Evolutionary conservation across 2,113 vertebrate species (phyloP).

Genomic region (Tetrax tetrax): DNA sequence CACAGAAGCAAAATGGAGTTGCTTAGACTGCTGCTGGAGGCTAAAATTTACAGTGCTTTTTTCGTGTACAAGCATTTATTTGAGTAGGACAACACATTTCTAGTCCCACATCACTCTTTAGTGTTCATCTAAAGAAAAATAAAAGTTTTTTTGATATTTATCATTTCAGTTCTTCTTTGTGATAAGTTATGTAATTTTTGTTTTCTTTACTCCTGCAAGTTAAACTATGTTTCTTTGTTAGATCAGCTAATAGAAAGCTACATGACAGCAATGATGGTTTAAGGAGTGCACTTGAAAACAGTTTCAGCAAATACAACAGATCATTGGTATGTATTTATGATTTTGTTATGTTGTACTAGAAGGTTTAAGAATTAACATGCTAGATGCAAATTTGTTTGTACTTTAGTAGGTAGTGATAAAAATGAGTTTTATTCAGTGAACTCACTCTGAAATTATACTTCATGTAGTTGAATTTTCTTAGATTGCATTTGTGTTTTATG

Average conservation of each 20-base stretch:
- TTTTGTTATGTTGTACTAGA: background rate
- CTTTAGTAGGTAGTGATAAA: background rate
- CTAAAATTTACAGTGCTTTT: background rate
- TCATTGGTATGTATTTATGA: constrained; percentile 72
- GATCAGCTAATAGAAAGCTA: constrained; percentile 86
- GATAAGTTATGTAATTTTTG: background rate
- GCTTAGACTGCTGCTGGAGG: background rate
- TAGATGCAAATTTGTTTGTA: background rate
- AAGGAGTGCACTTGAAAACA: constrained; percentile 82
- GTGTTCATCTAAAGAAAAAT: background rate
- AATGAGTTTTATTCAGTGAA: background rate
- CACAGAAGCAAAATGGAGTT: background rate
- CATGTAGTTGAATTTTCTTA: background rate
- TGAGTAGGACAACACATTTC: background rate
- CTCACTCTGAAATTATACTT: background rate
- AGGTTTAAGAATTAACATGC: background rate
- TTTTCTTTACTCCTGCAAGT: background rate
- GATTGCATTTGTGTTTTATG: background rate
- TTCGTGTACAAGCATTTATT: background rate
- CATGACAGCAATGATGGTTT: constrained; percentile 89
- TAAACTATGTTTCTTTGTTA: constrained; percentile 33
- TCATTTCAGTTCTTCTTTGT: background rate
- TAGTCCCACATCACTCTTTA: background rate
- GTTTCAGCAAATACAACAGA: constrained; percentile 80
- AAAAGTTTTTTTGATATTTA: accelerated